Conservation (phyloP, 2,888 invertebrate genomes). For the Brachylomia viminalis region DNA sequence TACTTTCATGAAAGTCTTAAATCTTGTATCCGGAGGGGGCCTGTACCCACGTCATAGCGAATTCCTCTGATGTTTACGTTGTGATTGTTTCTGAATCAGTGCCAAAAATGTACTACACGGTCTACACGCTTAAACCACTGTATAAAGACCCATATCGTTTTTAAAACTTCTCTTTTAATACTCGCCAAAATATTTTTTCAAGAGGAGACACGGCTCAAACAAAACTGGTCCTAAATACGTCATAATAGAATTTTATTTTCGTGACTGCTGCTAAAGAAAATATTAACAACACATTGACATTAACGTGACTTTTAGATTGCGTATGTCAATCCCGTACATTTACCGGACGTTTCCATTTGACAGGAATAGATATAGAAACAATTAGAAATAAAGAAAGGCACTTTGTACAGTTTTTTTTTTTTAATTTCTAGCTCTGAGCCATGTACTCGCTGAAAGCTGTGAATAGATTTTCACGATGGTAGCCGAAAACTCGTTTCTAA, state of each 20-base stretch:
- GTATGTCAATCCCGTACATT: constrained; percentile 27
- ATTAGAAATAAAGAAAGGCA: constrained; percentile 5
- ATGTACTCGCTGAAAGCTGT: constrained; percentile 18
- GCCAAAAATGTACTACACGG: constrained; percentile 52
- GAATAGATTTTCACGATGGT: constrained; percentile 36
- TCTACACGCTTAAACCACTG: constrained; percentile 25
- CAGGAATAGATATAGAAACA: constrained; percentile 15
- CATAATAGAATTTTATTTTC: constrained; percentile 43
- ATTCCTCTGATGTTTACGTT: constrained; percentile 57
- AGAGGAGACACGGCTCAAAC: constrained; percentile 28
- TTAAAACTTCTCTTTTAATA: neutral
- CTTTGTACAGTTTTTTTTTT: neutral
- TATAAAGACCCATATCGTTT: constrained; percentile 29
- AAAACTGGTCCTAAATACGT: constrained; percentile 30
- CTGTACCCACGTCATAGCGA: constrained; percentile 42
- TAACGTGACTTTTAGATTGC: constrained; percentile 51
- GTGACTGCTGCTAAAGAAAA: constrained; percentile 17
- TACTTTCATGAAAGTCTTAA: constrained; percentile 18
- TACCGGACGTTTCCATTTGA: neutral
- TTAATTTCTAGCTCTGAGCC: neutral
- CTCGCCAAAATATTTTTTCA: neutral
- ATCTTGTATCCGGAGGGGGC: constrained; percentile 31
- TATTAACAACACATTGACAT: constrained; percentile 37
- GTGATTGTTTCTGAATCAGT: constrained; percentile 48
- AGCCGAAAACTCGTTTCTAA: constrained; percentile 15